Evolutionary conservation across 2,797 vertebrate genomes (phyloP), one percentile per base, ranked within the genome.

Genomic region (Ceryle rudis): DNA sequence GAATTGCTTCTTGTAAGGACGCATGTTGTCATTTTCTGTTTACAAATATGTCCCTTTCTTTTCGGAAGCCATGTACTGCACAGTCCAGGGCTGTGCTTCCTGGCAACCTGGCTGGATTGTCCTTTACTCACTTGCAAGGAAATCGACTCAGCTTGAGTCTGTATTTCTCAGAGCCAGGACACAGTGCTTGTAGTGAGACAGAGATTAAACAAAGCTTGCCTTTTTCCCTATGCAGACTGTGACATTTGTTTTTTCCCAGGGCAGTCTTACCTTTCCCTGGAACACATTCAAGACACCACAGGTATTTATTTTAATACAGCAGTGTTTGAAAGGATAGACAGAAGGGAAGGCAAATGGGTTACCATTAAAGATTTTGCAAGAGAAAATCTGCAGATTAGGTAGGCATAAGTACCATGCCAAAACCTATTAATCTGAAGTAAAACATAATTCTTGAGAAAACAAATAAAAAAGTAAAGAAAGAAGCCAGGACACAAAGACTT

Each of bases 1-100:
- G 67, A 85, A 70, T 79, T 85, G 37, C 49, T 75, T 94, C 46
- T 66, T 6, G 1, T 55, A 72, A 77, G 2, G 15, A 77, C 3
- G 6, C 73, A 67, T 67, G 64, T 21, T 57, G 74, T 54, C 6
- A 1, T 61, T 94, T 81, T 96, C 55, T 93, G 46, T 89, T 94
- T 91, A 85, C 85, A 82, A 71, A 74, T 66, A 93, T 10, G 35
- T 5, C n/a, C 35, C 62, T 82, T 87, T 91, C 20, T 90, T 96
- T 90, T 86, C 94, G 93, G 92, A 97, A 97, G 67, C 60, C 4
- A 4, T 71, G 28, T 81, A 19, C 74, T 69, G 67, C 83, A 46
- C 42, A 42, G 77, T 44, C 60, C 49, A 5, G 29, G 81, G 66
- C 82, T 1, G 0, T 28, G 52, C 84, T 98, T 97, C 96, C 96